A percentile compares a stretch with the other conserved stretches of the same genome.
These are phyloP conservation scores for Caenorhabditis briggsae DNA, from an alignment of 1,140 invertebrate genomes.

Conservation along the genomic window DNA sequence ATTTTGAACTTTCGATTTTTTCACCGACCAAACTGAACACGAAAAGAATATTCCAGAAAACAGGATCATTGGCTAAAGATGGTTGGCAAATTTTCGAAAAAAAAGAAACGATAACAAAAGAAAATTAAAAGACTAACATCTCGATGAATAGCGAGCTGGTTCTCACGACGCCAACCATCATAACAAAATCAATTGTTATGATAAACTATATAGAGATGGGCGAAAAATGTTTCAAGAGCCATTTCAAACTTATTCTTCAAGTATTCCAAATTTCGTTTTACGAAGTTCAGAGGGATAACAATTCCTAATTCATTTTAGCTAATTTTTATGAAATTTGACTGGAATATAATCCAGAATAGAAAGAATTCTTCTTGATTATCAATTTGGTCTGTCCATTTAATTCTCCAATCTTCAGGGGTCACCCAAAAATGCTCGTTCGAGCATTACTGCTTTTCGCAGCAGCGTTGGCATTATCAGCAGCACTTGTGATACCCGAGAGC, in stretches of 20 bases:
- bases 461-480: not conserved
- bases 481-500: not conserved
- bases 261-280: not conserved
- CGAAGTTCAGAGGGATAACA: not conserved
- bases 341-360: too few species aligned
- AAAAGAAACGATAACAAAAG: not conserved
- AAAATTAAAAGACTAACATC: constrained; percentile 26
- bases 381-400: not conserved
- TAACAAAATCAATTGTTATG: constrained; percentile 32
- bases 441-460: not conserved
- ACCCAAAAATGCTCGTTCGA: not conserved
- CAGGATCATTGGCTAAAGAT: constrained; percentile 20
- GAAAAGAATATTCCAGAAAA: not conserved
- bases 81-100: not conserved
- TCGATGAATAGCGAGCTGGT: not conserved
- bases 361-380: not conserved
- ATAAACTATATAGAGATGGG: not conserved
- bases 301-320: not conserved
- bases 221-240: not conserved
- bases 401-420: not conserved
- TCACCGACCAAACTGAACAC: too few species aligned
- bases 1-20: too few species aligned
- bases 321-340: not conserved
- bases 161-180: constrained; percentile 23
- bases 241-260: not conserved